A percentile compares a stretch with the other conserved stretches of the same genome.
Evolutionary conservation across 2,797 vertebrate genomes (phyloP).

Genomic region (Trichosurus vulpecula): DNA sequence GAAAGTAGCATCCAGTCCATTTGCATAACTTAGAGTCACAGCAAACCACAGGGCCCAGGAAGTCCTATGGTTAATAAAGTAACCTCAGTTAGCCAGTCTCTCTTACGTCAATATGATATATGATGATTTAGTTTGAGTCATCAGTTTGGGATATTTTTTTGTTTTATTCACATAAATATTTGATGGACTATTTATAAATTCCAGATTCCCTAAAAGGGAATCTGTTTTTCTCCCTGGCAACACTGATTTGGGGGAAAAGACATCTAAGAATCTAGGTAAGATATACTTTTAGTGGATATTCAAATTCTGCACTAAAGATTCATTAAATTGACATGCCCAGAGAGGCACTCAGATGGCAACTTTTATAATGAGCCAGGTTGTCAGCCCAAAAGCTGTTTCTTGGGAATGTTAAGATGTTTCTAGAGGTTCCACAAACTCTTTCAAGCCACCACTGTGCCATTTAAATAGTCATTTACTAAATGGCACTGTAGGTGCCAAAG

Average conservation of each 20-base stretch:
- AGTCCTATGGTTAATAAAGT: not conserved
- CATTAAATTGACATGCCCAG: not conserved
- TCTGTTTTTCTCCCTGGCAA: not conserved
- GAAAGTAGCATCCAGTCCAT: not conserved
- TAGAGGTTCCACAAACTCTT: not conserved
- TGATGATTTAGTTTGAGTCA: not conserved
- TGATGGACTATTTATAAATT: not conserved
- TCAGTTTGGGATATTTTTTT: constrained; percentile 17
- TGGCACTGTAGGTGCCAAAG: constrained; percentile 32
- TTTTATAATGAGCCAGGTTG: not conserved
- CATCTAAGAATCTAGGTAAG: not conserved
- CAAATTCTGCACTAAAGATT: not conserved
- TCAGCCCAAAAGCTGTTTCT: fast-evolving
- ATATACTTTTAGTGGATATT: not conserved
- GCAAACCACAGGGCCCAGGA: not conserved
- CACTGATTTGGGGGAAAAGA: not conserved
- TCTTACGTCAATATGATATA: not conserved
- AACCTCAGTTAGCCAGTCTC: not conserved
- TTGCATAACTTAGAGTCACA: not conserved
- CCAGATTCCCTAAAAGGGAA: not conserved
- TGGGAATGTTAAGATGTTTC: not conserved
- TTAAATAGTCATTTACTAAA: constrained; percentile 49
- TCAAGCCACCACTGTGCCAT: not conserved
- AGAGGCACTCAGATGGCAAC: not conserved
- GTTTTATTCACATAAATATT: not conserved